Conservation (phyloP, 1,140 invertebrate genomes). For the Ylistrum balloti region DNA sequence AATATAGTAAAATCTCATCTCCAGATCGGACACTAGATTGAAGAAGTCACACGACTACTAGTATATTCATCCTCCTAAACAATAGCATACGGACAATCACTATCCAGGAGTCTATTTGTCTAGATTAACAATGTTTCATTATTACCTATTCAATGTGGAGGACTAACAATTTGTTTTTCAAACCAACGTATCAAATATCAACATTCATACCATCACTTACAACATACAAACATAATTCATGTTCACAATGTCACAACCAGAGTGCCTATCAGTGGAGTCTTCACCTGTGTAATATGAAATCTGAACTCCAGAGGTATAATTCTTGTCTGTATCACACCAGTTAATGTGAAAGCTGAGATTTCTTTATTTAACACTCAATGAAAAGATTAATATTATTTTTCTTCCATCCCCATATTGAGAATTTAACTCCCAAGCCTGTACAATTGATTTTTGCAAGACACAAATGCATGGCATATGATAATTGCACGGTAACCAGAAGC, state of each 20-base stretch:
- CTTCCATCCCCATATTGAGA: too few species aligned
- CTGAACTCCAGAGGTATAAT: too few species aligned
- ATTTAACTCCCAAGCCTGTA: too few species aligned
- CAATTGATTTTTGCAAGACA: too few species aligned
- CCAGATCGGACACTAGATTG: neutral
- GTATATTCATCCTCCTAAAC: neutral
- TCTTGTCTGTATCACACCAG: too few species aligned
- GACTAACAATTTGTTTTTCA: neutral
- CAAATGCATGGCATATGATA: too few species aligned
- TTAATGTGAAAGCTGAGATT: too few species aligned
- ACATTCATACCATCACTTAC: neutral
- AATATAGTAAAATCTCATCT: neutral
- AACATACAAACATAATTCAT: neutral
- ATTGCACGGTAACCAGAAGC: too few species aligned
- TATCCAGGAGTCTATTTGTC: neutral
- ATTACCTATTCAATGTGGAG: neutral
- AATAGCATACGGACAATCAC: neutral
- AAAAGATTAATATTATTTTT: too few species aligned
- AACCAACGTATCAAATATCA: neutral
- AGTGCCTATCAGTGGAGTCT: neutral
- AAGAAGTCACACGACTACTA: too few species aligned
- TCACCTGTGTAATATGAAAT: neutral
- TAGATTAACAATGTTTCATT: neutral
- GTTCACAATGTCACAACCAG: neutral
- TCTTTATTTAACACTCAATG: too few species aligned